Evolutionary conservation across 1,140 invertebrate genomes (phyloP), one percentile per base, ranked within the genome.

Genomic region (Psilanteris sp.): DNA sequence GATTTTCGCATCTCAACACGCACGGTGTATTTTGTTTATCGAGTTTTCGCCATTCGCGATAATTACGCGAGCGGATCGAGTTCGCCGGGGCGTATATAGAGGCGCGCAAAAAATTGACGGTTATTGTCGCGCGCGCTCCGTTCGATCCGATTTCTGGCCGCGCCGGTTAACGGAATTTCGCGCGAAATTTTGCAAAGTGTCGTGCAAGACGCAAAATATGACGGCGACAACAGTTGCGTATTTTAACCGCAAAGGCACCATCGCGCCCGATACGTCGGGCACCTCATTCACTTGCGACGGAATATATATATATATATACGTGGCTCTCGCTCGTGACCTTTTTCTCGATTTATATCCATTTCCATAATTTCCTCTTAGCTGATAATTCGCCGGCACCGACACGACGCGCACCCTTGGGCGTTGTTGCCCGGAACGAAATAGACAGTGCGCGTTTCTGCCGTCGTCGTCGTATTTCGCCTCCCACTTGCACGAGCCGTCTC

Each of bases 281-380:
- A 73, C 72, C 41, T 62, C 77, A 81, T 82, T 84, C 81, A 82
- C 81, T 81, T 79, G 62, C 32, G 32, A 29, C 61, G 8, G 39
- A 43, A 67, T 29, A n/a, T n/a, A n/a, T n/a, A n/a, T n/a, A n/a
- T n/a, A n/a, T n/a, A n/a, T n/a, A 57, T 55, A 52, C 32, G 32
- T 61, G 71, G 59, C 61, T 74, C 34, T 59, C 70, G 66, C 26
- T 14, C 52, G 39, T 66, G 52, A 55, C 64, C 68, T 84, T 48
- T 66, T 62, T 68, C 54, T 62, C 79, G 81, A 87, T 85, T 85
- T 85, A 82, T 85, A 84, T 85, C 79, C 81, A 86, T 84, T 85
- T 86, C 77, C 83, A 86, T 86, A 86, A 86, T 85, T 85, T 85
- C 77, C 80, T 83, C 78, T 83, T 83, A 82, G 71, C 79, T 82